Evolutionary conservation across 2,797 vertebrate genomes (phyloP), one percentile per base, ranked within the genome.

Genomic region (Enteromius viviparus): DNA sequence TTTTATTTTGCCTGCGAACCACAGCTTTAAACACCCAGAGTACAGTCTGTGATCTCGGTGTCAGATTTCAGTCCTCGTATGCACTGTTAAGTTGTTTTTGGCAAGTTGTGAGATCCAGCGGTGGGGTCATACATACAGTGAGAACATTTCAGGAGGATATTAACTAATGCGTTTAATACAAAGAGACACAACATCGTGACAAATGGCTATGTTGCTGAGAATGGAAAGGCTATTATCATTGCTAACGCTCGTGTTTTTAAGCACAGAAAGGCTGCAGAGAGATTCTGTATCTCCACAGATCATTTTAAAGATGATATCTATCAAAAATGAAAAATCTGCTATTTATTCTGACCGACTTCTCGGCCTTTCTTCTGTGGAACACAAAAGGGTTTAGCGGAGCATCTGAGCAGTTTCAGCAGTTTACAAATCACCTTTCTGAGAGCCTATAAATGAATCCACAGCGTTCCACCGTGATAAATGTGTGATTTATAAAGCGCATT

Each of bases 401-500:
- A 71, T 49, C 45, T 49, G 8, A 49, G 45, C 14, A 17, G 47
- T 29, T 49, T 17, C 23, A 0, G 1, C 26, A 51, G 45, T 53
- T 74, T 37, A 53, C 12, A 74, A n/a, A 74, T 14, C 17, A 37
- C 32, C 32, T 55, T 40, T 40, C 12, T 9, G 21, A 34, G 34
- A 23, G 3, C 12, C 21, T 40, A 40, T 15, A 76, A 37, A 15
- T 14, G 0, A 14, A 26, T 58, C 60, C 29, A 17, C 34, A 64
- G 51, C 49, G 70, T 32, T 78, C 58, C 14, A 51, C 1, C 47
- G n/a, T 51, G n/a, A 69, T 55, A 75, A 55, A 14, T 40, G 6
- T 76, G 23, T 80, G 45, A 65, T 69, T 23, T 51, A 80, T 55
- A 26, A 34, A 64, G 64, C 19, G 47, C 64, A 42, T 86, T 81